These are phyloP conservation scores for Cliona cf. orientalis DNA, from an alignment of 37 sponge, comb jelly and placozoan species.

Conservation along the genomic window DNA sequence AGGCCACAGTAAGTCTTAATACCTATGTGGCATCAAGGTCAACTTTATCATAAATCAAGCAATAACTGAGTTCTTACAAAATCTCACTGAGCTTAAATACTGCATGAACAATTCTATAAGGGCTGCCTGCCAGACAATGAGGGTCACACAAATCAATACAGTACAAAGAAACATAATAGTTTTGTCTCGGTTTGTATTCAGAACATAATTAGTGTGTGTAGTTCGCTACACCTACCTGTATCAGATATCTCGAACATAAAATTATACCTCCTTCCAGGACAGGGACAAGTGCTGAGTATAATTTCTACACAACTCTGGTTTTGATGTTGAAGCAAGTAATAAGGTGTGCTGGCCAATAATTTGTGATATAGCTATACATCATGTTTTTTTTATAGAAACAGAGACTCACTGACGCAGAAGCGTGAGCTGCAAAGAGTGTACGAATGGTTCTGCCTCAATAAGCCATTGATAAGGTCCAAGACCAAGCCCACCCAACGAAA, in stretches of 20 bases:
- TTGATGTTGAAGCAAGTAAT: conserved; percentile 47
- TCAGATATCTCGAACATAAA: background rate
- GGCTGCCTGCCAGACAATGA: too few species aligned
- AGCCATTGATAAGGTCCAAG: conserved; percentile 30
- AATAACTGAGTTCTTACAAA: too few species aligned
- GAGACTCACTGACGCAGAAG: conserved; percentile 33
- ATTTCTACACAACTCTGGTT: conserved; percentile 52
- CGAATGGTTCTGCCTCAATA: conserved; percentile 65
- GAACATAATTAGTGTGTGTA: too few species aligned
- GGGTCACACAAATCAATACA: too few species aligned
- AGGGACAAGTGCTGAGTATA: conserved; percentile 66
- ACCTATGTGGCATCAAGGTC: too few species aligned
- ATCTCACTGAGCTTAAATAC: too few species aligned
- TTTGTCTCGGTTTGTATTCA: too few species aligned
- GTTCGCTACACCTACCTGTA: too few species aligned
- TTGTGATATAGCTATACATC: background rate
- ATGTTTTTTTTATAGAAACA: conserved; percentile 17
- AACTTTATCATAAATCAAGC: too few species aligned
- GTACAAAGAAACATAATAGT: too few species aligned
- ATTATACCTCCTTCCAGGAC: conserved; percentile 6
- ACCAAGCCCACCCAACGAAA: background rate
- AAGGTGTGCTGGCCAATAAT: conserved; percentile 10
- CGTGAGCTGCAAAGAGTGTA: conserved; percentile 48
- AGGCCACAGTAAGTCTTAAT: too few species aligned
- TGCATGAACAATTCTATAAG: too few species aligned